Evolutionary conservation across 92 coral and sea anemone genomes (phyloP).

Genomic region (Micromussa lordhowensis): DNA sequence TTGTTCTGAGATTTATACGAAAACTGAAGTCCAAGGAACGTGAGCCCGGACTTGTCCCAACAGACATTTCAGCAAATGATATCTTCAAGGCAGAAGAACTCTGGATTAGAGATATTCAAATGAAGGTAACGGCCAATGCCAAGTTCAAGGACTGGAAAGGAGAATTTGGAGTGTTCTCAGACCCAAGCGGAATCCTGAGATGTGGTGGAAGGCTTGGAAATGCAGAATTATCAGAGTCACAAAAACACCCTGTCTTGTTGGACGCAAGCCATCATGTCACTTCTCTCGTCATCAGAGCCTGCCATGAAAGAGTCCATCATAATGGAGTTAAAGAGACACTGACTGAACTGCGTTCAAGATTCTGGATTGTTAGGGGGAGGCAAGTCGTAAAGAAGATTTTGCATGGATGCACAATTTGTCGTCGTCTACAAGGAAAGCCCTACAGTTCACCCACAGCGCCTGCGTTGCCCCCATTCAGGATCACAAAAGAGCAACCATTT

Average conservation of each 20-base stretch:
- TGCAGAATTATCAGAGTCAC: neutral
- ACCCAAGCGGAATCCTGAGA: conserved; percentile 51
- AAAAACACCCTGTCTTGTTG: conserved; percentile 5
- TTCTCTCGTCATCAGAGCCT: too few relatives aligned
- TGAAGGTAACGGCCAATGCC: neutral
- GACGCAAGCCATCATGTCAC: neutral
- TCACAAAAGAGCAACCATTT: too few relatives aligned
- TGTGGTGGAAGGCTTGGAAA: conserved; percentile 41
- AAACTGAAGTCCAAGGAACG: conserved; percentile 7
- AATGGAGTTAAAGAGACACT: too few relatives aligned
- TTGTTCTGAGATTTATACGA: conserved; percentile 8
- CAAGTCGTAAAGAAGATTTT: too few relatives aligned
- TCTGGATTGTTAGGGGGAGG: conserved; percentile 58
- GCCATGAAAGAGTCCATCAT: too few relatives aligned
- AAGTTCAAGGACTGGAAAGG: conserved; percentile 17
- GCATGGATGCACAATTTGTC: conserved; percentile 35
- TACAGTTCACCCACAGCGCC: too few relatives aligned
- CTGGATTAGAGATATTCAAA: neutral
- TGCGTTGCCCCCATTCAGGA: too few relatives aligned
- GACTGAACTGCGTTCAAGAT: conserved; percentile 27
- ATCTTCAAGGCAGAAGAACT: neutral
- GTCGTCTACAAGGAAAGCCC: neutral
- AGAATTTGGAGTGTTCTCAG: conserved; percentile 63
- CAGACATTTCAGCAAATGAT: neutral
- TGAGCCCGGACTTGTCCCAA: neutral